phyloP scores from a whole-genome alignment of 2,113 vertebrate species.

The Talpa occidentalis region DNA sequence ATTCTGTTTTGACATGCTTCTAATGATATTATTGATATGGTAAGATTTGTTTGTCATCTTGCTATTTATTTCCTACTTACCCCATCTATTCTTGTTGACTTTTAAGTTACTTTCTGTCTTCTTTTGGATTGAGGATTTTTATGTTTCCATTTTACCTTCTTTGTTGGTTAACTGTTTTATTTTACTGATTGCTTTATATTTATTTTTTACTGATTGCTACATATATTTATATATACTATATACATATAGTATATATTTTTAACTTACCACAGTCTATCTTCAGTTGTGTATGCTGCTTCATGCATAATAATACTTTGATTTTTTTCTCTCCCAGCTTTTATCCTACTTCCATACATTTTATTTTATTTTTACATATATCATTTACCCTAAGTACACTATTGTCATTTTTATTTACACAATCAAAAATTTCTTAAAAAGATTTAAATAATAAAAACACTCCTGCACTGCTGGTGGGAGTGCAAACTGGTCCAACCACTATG shows the following conservation, averaged over 20 bases:
- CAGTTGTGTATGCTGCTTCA: not conserved
- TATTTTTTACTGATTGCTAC: not conserved
- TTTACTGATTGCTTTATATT: too few relatives aligned
- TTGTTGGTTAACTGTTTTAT: not conserved
- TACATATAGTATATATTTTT: too few relatives aligned
- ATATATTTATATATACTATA: too few relatives aligned
- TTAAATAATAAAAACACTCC: not conserved
- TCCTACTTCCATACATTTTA: not conserved
- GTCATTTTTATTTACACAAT: not conserved
- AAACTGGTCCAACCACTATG: too few relatives aligned
- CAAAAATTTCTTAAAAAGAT: not conserved
- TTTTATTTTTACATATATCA: not conserved
- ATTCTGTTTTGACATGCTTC: too few relatives aligned
- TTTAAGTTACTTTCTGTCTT: not conserved
- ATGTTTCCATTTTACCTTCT: not conserved
- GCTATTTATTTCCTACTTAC: not conserved
- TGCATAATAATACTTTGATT: too few relatives aligned
- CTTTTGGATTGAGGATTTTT: not conserved
- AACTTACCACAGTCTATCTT: too few relatives aligned
- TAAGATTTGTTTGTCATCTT: too few relatives aligned
- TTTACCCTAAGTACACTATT: not conserved
- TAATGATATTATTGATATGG: too few relatives aligned
- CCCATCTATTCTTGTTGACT: not conserved
- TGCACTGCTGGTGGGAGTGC: too few relatives aligned
- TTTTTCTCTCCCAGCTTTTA: not conserved